Conservation (phyloP, 2,888 invertebrate genomes). For the Sphecodes monilicornis region DNA sequence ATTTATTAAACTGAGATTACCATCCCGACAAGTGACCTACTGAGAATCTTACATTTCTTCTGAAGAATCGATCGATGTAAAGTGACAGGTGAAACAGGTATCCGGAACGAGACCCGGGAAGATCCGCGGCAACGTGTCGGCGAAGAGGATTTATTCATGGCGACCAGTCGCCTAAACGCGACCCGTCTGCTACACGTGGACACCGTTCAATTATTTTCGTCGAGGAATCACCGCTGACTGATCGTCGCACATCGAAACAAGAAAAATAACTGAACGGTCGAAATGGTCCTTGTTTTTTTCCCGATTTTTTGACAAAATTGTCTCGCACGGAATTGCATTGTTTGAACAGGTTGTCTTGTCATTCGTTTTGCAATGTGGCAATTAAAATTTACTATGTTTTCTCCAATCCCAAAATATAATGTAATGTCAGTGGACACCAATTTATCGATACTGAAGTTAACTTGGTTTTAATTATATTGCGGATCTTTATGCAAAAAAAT, state of each 20-base stretch:
- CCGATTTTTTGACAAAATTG: not conserved
- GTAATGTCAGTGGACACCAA: not conserved
- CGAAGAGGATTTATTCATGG: conserved; percentile 47
- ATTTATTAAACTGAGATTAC: not conserved
- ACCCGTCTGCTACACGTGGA: conserved; percentile 43
- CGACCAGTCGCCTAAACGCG: conserved; percentile 28
- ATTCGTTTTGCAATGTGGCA: too few species aligned
- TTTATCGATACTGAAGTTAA: too few species aligned
- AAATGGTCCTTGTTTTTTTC: not conserved
- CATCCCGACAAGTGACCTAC: not conserved
- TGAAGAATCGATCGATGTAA: not conserved
- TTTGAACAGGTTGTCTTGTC: not conserved
- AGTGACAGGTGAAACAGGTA: conserved; percentile 8
- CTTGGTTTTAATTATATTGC: not conserved
- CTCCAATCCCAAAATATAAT: not conserved
- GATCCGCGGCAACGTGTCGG: conserved; percentile 6
- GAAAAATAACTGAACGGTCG: not conserved
- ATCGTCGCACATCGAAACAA: not conserved
- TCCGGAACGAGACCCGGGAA: not conserved
- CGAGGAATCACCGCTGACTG: conserved; percentile 35
- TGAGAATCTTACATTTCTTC: not conserved
- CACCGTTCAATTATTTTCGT: conserved; percentile 43
- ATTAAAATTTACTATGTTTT: not conserved
- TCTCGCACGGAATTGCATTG: not conserved
- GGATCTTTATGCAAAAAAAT: too few species aligned